These are phyloP conservation scores for Tanytarsus gracilentus DNA, from an alignment of 2,888 invertebrate species.

Conservation along the genomic window DNA sequence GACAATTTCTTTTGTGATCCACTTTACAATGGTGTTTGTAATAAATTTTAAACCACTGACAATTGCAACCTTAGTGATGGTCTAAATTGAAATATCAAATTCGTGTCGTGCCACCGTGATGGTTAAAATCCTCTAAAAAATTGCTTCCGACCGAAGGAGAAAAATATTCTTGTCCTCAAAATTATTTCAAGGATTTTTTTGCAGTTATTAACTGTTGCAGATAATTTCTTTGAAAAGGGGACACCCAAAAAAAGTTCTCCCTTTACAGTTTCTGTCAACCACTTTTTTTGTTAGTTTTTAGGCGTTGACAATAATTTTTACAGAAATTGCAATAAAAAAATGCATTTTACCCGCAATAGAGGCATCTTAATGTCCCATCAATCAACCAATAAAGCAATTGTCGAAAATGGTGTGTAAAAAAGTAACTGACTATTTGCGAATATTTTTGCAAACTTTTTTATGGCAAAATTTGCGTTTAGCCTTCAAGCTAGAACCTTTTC, in stretches of 20 bases:
- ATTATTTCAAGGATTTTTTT: too few species aligned
- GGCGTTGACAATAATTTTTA: conserved; percentile 24
- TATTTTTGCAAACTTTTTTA: conserved; percentile 22
- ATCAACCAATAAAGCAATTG: conserved; percentile 23
- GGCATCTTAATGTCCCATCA: conserved; percentile 14
- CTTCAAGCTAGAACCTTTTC: conserved; percentile 21
- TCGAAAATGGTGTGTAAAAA: conserved; percentile 2
- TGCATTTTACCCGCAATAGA: conserved; percentile 12
- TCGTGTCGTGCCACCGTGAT: background rate
- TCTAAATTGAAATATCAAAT: too few species aligned
- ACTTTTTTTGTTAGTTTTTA: background rate
- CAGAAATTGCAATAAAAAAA: background rate
- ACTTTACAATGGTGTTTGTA: too few species aligned
- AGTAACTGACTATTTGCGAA: conserved; percentile 20
- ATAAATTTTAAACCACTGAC: too few species aligned
- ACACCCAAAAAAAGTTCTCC: conserved; percentile 13
- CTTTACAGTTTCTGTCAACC: conserved; percentile 19
- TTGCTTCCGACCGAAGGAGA: conserved; percentile 13
- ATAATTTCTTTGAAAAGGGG: conserved; percentile 14
- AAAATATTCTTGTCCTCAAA: too few species aligned
- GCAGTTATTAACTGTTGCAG: background rate
- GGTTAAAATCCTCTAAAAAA: conserved; percentile 17
- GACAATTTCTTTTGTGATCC: too few species aligned
- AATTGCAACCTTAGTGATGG: too few species aligned
- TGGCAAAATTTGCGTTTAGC: conserved; percentile 15